Evolutionary conservation across 2,113 vertebrate species (phyloP).

Genomic region (Greenwoodochromis staneri): DNA sequence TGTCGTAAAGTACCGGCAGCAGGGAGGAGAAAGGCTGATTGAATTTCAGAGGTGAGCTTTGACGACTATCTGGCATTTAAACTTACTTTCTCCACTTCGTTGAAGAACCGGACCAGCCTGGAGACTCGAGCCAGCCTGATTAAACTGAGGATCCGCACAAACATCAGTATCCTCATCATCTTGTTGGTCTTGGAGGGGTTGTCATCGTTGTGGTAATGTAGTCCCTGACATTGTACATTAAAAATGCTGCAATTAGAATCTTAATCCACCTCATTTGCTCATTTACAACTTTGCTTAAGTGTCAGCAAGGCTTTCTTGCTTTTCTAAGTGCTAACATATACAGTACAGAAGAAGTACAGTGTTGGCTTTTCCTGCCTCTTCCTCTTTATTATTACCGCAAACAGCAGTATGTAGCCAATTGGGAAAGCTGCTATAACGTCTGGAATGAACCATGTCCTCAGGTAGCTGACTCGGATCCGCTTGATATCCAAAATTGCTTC

Average conservation of each 20-base stretch:
- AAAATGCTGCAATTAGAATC: neutral
- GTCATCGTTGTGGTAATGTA: conserved; percentile 53
- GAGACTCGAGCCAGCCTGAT: conserved; percentile 69
- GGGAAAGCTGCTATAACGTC: conserved; percentile 73
- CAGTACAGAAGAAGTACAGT: neutral
- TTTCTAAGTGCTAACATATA: neutral
- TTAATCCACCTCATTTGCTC: neutral
- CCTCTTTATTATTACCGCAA: conserved; percentile 60
- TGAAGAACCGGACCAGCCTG: conserved; percentile 68
- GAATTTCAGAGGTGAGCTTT: neutral
- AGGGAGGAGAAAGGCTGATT: neutral
- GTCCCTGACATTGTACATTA: conserved; percentile 29
- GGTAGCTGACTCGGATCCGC: conserved; percentile 64
- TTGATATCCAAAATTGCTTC: conserved; percentile 71
- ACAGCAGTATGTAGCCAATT: conserved; percentile 68
- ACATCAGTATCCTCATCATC: conserved; percentile 74
- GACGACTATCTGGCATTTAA: neutral
- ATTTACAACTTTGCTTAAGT: neutral
- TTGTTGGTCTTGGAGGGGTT: conserved; percentile 64
- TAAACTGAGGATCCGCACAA: conserved; percentile 70
- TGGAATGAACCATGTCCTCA: conserved; percentile 71
- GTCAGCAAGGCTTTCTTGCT: neutral
- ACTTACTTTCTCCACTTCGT: conserved; percentile 73
- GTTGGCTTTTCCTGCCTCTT: neutral
- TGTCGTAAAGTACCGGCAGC: neutral